phyloP scores from a whole-genome alignment of 2,113 vertebrate species.

The Chloebia gouldiae region DNA sequence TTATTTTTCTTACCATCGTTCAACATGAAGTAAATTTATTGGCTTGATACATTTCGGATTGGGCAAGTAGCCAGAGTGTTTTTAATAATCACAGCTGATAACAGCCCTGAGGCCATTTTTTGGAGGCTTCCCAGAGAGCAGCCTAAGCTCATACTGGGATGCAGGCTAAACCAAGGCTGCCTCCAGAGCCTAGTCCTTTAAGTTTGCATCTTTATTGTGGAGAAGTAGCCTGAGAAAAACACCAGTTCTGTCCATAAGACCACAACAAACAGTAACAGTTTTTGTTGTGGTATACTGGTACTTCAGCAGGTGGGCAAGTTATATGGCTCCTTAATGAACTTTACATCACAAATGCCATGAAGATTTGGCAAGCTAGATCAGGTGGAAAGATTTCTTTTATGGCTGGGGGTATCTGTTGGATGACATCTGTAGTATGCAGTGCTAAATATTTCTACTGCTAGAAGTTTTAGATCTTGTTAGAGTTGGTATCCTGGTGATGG shows the following conservation, averaged over 20 bases:
- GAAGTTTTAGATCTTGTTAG: background rate
- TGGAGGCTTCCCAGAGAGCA: background rate
- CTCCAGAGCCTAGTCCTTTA: background rate
- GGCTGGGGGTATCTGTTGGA: background rate
- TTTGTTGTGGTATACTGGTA: background rate
- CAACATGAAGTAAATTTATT: background rate
- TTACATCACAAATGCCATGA: background rate
- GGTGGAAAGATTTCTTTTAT: background rate
- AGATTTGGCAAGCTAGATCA: background rate
- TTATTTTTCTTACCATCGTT: background rate
- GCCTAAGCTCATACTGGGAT: background rate
- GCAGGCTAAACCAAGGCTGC: background rate
- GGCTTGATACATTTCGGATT: background rate
- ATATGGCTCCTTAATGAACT: background rate
- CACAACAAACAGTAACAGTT: background rate
- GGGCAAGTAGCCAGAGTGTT: background rate
- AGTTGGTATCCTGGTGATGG: background rate
- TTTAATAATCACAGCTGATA: background rate
- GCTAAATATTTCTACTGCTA: background rate
- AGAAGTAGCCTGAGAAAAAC: background rate
- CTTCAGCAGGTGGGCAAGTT: background rate
- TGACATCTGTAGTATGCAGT: background rate
- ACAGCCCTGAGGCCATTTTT: background rate
- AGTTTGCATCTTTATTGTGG: accelerated
- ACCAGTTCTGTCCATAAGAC: accelerated